phyloP scores from a whole-genome alignment of 2,113 vertebrate species.

The Eclectus roratus region DNA sequence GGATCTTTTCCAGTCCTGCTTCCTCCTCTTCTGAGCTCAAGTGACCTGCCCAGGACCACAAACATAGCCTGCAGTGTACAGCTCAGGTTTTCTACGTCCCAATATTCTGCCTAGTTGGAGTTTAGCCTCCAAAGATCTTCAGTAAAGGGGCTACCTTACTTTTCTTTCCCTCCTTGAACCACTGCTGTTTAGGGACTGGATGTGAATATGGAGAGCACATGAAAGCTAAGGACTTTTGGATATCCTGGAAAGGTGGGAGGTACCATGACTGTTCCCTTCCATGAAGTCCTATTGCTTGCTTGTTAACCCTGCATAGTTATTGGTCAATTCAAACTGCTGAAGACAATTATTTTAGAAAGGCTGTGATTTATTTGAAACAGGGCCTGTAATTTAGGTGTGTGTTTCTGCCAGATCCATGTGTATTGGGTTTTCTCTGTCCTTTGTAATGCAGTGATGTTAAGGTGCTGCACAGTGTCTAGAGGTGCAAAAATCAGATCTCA shows the following conservation, averaged over 20 bases:
- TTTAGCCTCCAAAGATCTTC: neutral
- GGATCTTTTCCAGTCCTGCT: neutral
- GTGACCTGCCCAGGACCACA: neutral
- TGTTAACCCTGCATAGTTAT: neutral
- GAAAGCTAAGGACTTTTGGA: neutral
- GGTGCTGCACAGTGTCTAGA: neutral
- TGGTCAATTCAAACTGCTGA: neutral
- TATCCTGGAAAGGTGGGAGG: neutral
- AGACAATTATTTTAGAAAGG: conserved; percentile 4
- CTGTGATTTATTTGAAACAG: neutral
- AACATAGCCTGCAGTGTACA: neutral
- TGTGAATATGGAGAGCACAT: neutral
- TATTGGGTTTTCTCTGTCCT: neutral
- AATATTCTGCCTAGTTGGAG: neutral
- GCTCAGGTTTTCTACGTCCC: neutral
- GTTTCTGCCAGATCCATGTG: neutral
- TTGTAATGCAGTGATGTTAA: neutral
- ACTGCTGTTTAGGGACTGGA: neutral
- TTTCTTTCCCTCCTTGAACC: neutral
- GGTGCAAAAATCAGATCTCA: neutral
- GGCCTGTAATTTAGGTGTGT: neutral
- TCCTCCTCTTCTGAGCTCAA: neutral
- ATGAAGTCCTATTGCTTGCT: neutral
- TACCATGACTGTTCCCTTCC: neutral
- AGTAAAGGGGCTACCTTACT: neutral